Evolutionary conservation across 1,140 invertebrate genomes (phyloP).

Genomic region (Leptonema lineaticorne): DNA sequence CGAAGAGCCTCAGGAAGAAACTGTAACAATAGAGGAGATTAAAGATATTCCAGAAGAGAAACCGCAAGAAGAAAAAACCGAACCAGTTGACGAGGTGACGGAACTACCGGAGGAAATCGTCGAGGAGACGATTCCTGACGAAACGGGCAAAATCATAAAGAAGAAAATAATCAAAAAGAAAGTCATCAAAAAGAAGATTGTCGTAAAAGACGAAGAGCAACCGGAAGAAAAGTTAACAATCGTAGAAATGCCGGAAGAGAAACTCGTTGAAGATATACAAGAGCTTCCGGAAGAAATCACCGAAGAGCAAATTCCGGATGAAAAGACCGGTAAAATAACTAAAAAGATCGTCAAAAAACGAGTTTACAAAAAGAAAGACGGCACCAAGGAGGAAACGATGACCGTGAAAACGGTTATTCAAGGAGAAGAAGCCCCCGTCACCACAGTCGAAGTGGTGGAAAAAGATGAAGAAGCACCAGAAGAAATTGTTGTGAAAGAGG

Average conservation of each 20-base stretch:
- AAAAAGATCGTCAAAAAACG: constrained; percentile 40
- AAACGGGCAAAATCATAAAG: background rate
- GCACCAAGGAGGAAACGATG: constrained; percentile 25
- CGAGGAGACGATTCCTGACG: constrained; percentile 36
- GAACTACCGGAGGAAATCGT: constrained; percentile 27
- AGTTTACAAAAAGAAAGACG: constrained; percentile 33
- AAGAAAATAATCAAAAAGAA: constrained; percentile 9
- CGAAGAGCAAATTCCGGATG: constrained; percentile 14
- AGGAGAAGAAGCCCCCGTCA: constrained; percentile 45
- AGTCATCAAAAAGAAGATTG: background rate
- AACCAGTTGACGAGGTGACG: background rate
- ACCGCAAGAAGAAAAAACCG: constrained; percentile 32
- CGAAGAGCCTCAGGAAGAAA: constrained; percentile 40
- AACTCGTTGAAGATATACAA: constrained; percentile 27
- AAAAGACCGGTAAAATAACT: constrained; percentile 33
- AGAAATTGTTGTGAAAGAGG: constrained; percentile 19
- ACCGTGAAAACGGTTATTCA: constrained; percentile 43
- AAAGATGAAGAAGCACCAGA: constrained; percentile 29
- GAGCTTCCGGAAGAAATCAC: constrained; percentile 35
- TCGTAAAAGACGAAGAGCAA: background rate
- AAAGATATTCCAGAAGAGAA: background rate
- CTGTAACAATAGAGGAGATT: constrained; percentile 33
- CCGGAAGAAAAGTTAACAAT: constrained; percentile 34
- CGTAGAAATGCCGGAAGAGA: constrained; percentile 28
- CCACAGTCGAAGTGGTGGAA: constrained; percentile 41